These are phyloP conservation scores for Helleia helle DNA, from an alignment of 2,888 invertebrate species.

Conservation along the genomic window DNA sequence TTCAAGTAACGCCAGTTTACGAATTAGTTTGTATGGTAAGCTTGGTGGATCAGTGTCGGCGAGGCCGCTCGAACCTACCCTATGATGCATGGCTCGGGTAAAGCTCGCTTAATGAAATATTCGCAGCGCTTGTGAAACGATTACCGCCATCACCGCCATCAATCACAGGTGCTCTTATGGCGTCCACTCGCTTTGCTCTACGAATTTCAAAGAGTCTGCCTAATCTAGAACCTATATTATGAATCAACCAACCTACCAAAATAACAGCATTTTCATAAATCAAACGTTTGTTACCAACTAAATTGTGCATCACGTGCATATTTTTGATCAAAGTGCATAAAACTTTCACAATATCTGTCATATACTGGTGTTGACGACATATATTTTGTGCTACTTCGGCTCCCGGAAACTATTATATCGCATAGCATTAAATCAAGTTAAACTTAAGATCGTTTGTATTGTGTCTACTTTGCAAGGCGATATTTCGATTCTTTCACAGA, in stretches of 20 bases:
- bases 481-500: conserved; percentile 22
- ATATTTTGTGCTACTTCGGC: conserved; percentile 2
- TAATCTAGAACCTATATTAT: too few relatives aligned
- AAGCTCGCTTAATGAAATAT: conserved; percentile 66
- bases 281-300: too few relatives aligned
- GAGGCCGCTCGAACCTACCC: conserved; percentile 47
- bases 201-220: neutral
- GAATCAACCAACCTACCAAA: too few relatives aligned
- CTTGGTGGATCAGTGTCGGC: conserved; percentile 61
- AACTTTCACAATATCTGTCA: neutral
- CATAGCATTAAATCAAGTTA: conserved; percentile 8
- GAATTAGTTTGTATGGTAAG: conserved; percentile 64
- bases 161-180: conserved; percentile 51
- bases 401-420: conserved; percentile 3
- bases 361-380: conserved; percentile 3
- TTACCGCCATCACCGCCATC: conserved; percentile 41
- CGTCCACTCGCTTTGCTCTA: conserved; percentile 24
- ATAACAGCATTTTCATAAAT: too few relatives aligned
- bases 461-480: conserved; percentile 21
- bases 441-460: conserved; percentile 13
- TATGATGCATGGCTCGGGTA: conserved; percentile 62
- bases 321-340: neutral
- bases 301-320: too few relatives aligned
- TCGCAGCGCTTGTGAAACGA: conserved; percentile 50
- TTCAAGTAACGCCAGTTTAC: conserved; percentile 36